Base-by-base conservation (phyloP, 1,140 invertebrate genomes). In the Chironomus tepperi region DNA sequence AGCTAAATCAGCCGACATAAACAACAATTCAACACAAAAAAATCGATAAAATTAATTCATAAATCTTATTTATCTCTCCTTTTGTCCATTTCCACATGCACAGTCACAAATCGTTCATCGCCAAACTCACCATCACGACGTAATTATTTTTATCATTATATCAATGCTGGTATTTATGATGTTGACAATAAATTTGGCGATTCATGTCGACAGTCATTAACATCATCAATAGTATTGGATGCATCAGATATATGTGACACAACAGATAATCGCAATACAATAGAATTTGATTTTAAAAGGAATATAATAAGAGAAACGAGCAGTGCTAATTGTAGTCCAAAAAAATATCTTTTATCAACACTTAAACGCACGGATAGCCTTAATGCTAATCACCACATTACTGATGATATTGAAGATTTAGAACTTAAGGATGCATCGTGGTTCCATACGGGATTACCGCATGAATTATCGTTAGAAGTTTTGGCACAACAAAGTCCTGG, bases 401-500 rank as follows among this genome's bases (percentile, higher is more conserved):
- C n/a, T 70, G 65, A 70, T 67, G 64, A 67, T 70, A 18, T 18
- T 70, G 89, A 90, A 78, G 92, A 94, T 82, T 87, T 89, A 9
- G 91, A 93, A 77, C 84, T 95, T 7, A 84, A 89, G 77, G 86
- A 89, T 76, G 92, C 93, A 74, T 91, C 93, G 1, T 97, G 94
- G 94, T 96, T 95, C 82, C 94, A 96, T 82, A 92, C 93, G 75
- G 94, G 93, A 15, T 94, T 96, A 79, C 93, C 94, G 43, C 89
- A 94, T 89, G 94, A 88, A 81, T 19, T 70, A 12, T 70, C 94
- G 5, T 83, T 96, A 77, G 93, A 96, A 84, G 92, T 96, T 76
- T 84, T 97, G 75, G 88, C 88, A 76, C 89, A 93, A 79, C 93
- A 96, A 84, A 91, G 93, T 65, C 90, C 95, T 77, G 95, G 95